phyloP scores from a whole-genome alignment of 2,113 vertebrate species.

The Sprattus sprattus region DNA sequence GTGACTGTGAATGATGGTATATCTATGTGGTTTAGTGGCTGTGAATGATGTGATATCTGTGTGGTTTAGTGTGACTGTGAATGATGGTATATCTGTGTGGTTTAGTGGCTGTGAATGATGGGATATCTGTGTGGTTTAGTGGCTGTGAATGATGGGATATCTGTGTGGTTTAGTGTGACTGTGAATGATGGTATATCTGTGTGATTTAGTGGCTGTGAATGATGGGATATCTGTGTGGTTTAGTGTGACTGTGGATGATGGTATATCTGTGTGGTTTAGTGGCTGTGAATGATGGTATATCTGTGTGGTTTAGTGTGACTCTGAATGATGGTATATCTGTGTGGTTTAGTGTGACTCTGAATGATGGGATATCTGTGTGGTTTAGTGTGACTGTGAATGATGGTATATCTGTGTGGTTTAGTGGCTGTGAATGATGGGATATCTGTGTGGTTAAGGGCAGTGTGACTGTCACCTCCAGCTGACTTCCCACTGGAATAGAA shows the following conservation, averaged over 20 bases:
- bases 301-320: too few species aligned
- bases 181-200: background rate
- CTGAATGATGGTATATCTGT: background rate
- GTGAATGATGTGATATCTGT: background rate
- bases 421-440: background rate
- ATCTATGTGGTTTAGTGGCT: too few species aligned
- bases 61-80: background rate
- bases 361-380: too few species aligned
- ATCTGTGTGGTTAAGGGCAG: background rate
- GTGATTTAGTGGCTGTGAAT: background rate
- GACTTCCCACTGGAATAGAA: background rate
- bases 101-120: background rate
- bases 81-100: too few species aligned
- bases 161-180: too few species aligned
- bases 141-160: background rate
- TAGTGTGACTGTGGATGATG: too few species aligned
- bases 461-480: background rate
- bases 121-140: too few species aligned
- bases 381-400: background rate
- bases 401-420: too few species aligned
- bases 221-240: too few species aligned
- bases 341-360: background rate
- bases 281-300: background rate
- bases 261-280: too few species aligned
- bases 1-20: background rate